Conservation (phyloP, 1,140 invertebrate genomes). For the Bilobella aurantiaca region DNA sequence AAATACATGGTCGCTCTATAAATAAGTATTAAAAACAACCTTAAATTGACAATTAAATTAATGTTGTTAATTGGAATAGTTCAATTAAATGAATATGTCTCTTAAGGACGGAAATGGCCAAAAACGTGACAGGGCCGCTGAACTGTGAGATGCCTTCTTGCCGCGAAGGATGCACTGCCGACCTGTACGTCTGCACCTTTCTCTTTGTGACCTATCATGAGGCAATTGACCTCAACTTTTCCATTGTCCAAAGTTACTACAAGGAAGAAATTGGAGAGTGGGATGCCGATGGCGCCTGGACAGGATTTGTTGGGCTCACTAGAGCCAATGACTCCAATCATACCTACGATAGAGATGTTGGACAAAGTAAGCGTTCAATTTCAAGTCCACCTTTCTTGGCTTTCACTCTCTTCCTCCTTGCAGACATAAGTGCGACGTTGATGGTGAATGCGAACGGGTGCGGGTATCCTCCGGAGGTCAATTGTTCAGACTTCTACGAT, state of each 20-base stretch:
- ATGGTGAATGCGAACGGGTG: constrained; percentile 73
- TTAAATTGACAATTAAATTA: too few relatives aligned
- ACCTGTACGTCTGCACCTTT: constrained; percentile 73
- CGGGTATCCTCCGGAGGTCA: constrained; percentile 71
- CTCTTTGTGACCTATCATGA: constrained; percentile 66
- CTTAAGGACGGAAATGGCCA: too few relatives aligned
- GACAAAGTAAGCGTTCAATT: too few relatives aligned
- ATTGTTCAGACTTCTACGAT: constrained; percentile 68
- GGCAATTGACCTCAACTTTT: not conserved
- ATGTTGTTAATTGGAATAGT: too few relatives aligned
- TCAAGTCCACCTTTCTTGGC: not conserved
- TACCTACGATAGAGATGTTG: constrained; percentile 1
- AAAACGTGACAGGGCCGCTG: constrained; percentile 47
- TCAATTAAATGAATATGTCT: too few relatives aligned
- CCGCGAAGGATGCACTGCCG: constrained; percentile 74
- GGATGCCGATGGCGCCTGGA: not conserved
- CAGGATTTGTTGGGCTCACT: not conserved
- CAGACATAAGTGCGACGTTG: constrained; percentile 46
- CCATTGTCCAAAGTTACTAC: not conserved
- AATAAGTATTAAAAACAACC: too few relatives aligned
- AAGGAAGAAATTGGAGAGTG: not conserved
- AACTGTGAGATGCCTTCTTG: constrained; percentile 76
- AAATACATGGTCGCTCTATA: too few relatives aligned
- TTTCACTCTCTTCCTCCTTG: constrained; percentile 38
- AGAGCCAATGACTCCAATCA: not conserved